phyloP scores from a whole-genome alignment of 2,113 vertebrate species.

The Hydrochoerus hydrochaeris region DNA sequence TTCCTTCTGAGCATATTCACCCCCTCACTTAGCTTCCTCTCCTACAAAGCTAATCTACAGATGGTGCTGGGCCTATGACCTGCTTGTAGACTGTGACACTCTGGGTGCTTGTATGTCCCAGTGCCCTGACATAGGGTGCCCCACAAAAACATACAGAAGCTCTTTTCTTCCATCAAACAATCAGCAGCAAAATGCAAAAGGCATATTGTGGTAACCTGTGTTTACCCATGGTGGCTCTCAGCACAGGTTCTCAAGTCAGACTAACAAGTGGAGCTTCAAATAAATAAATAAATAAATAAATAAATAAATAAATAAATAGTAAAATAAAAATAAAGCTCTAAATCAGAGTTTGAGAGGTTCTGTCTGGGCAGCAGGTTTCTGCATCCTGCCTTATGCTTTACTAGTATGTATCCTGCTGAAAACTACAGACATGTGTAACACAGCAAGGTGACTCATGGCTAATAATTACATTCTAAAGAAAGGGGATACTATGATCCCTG shows the following conservation, averaged over 20 bases:
- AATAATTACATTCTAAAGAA: neutral
- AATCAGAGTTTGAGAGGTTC: accelerated
- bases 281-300: no score
- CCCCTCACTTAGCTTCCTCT: neutral
- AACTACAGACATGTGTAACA: no score
- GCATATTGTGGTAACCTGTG: accelerated
- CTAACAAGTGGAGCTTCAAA: neutral
- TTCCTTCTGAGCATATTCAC: neutral
- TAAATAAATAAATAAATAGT: no score
- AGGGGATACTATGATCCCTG: neutral
- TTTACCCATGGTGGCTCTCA: neutral
- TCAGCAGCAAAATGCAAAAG: neutral
- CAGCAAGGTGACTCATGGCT: neutral
- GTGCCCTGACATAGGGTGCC: neutral
- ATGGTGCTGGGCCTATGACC: neutral
- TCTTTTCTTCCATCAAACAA: neutral
- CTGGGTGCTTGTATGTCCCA: neutral
- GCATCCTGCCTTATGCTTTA: neutral
- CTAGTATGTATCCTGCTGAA: neutral
- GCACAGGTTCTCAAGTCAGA: neutral
- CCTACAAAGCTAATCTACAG: neutral
- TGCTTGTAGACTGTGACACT: neutral
- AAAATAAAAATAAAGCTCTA: neutral
- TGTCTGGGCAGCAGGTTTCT: neutral
- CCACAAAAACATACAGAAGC: neutral